These are phyloP conservation scores for Ernsta delagoae DNA, from an alignment of 2,888 invertebrate species.

Conservation along the genomic window DNA sequence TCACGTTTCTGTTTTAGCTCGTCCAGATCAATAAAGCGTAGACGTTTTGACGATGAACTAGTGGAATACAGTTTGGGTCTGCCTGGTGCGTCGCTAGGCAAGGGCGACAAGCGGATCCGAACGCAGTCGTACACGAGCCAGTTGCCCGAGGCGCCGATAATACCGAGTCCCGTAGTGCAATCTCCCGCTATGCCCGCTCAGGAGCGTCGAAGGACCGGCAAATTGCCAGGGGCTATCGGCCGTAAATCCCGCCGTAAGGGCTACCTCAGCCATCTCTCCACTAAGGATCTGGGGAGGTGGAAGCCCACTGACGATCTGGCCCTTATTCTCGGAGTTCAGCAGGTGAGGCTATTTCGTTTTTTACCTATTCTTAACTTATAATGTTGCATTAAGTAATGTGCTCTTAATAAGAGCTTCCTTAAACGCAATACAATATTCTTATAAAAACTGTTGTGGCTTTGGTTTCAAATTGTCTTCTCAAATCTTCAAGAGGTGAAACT, in stretches of 20 bases:
- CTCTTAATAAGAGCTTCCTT: no score
- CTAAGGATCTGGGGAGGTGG: slow-evolving; percentile 96
- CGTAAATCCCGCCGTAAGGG: slow-evolving; percentile 86
- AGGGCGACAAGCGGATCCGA: slow-evolving; percentile 76
- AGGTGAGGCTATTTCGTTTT: slow-evolving; percentile 75
- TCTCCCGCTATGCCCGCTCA: slow-evolving; percentile 56
- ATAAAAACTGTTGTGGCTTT: no score
- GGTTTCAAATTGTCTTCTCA: no score
- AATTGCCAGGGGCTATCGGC: slow-evolving; percentile 69
- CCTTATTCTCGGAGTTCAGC: slow-evolving; percentile 96
- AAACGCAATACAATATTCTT: no score
- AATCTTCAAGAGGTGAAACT: no score
- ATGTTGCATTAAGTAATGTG: no score
- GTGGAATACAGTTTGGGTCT: slow-evolving; percentile 95
- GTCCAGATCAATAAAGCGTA: slow-evolving; percentile 96
- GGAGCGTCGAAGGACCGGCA: slow-evolving; percentile 67
- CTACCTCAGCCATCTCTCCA: slow-evolving; percentile 88
- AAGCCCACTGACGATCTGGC: slow-evolving; percentile 98
- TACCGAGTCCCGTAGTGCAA: slow-evolving; percentile 49
- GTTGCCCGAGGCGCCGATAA: slow-evolving; percentile 71
- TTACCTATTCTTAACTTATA: no score
- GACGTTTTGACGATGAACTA: slow-evolving; percentile 98
- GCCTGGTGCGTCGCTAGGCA: slow-evolving; percentile 82
- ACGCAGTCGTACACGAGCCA: slow-evolving; percentile 82
- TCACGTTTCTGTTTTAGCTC: slow-evolving; percentile 86